A percentile compares a stretch with the other conserved stretches of the same genome.
Conservation (phyloP, 2,888 invertebrate genomes). For the Lasius fuliginosus region DNA sequence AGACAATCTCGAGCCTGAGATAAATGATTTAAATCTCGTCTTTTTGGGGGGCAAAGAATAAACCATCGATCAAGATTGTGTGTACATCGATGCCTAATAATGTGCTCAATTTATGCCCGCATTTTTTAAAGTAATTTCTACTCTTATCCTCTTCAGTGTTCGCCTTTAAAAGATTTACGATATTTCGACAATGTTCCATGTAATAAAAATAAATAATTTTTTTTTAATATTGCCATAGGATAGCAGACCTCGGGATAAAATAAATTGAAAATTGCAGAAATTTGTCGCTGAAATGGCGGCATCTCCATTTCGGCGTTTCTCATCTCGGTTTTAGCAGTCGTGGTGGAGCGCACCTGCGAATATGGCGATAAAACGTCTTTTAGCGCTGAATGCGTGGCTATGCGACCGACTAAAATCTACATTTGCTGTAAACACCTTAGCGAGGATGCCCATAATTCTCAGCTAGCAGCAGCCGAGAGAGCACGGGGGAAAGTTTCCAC, state of each 20-base stretch:
- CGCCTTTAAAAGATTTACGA: not conserved
- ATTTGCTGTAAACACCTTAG: constrained; percentile 68
- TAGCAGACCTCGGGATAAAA: constrained; percentile 13
- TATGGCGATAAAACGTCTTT: constrained; percentile 63
- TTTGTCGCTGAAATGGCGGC: constrained; percentile 16
- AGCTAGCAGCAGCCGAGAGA: constrained; percentile 52
- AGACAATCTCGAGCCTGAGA: not conserved
- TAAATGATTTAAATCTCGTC: not conserved
- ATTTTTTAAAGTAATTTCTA: not conserved
- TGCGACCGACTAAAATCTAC: constrained; percentile 66
- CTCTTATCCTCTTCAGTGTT: not conserved
- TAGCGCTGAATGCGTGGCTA: constrained; percentile 45
- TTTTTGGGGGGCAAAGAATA: not conserved
- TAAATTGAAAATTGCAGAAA: constrained; percentile 36
- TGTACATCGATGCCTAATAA: not conserved
- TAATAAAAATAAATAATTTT: not conserved
- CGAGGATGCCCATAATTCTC: constrained; percentile 69
- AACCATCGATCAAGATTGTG: not conserved
- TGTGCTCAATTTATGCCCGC: not conserved
- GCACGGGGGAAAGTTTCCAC: constrained; percentile 55
- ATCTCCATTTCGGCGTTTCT: constrained; percentile 36
- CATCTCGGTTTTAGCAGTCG: constrained; percentile 34
- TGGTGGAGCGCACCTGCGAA: constrained; percentile 43
- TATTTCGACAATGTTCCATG: not conserved
- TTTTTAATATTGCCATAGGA: not conserved